A percentile compares a stretch with the other conserved stretches of the same genome.
phyloP scores from a whole-genome alignment of 2,113 vertebrate species.

The Neodon shergylaensis region DNA sequence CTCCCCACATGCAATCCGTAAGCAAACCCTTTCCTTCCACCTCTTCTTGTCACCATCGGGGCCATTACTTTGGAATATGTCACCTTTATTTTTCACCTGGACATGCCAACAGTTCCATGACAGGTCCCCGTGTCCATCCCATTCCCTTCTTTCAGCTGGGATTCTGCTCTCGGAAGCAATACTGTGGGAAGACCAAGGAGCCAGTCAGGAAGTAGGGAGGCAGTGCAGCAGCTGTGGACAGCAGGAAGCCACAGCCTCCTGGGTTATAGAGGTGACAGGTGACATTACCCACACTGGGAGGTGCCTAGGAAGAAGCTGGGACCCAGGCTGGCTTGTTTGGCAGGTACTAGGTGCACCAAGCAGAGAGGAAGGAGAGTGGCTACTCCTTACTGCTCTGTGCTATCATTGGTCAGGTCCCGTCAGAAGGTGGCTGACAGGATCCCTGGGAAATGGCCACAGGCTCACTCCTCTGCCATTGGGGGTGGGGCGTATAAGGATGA shows the following conservation, averaged over 20 bases:
- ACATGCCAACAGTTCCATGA: background rate
- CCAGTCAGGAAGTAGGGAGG: background rate
- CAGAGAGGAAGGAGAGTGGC: background rate
- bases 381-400: background rate
- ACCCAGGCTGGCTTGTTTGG: background rate
- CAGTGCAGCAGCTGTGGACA: background rate
- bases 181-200: background rate
- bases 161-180: background rate
- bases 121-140: background rate
- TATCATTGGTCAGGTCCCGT: background rate
- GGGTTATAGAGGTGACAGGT: background rate
- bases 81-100: slow-evolving; percentile 31
- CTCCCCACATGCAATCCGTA: background rate
- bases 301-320: background rate
- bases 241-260: background rate
- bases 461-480: background rate
- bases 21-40: background rate
- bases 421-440: background rate
- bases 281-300: background rate
- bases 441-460: background rate
- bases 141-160: background rate
- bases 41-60: background rate
- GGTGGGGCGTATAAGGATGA: background rate
- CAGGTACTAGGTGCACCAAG: background rate
- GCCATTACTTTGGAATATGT: background rate